A percentile compares a stretch with the other conserved stretches of the same genome.
Evolutionary conservation across 2,888 invertebrate species (phyloP).

Genomic region (Criorhina ranunculi): DNA sequence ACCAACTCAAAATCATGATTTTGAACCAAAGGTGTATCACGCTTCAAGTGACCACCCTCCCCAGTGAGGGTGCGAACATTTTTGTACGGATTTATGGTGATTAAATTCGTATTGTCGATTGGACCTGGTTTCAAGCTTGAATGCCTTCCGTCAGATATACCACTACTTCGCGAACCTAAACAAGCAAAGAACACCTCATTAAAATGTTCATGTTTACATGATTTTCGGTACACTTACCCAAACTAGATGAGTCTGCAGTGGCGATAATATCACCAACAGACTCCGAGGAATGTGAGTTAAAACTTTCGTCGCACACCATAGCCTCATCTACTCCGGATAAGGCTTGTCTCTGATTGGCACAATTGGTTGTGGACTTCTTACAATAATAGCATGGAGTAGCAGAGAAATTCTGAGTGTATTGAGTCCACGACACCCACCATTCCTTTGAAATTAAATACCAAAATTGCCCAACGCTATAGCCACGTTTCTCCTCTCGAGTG

Average conservation of each 20-base stretch:
- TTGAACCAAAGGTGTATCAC: conserved; percentile 90
- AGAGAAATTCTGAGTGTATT: conserved; percentile 86
- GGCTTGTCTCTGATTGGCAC: conserved; percentile 78
- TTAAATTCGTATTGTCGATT: conserved; percentile 90
- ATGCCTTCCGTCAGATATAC: conserved; percentile 87
- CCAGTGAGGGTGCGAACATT: conserved; percentile 92
- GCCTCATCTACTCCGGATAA: conserved; percentile 86
- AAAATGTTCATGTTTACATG: background rate
- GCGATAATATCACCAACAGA: conserved; percentile 88
- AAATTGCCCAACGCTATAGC: conserved; percentile 92
- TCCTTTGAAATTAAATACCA: conserved; percentile 94
- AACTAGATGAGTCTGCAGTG: conserved; percentile 86
- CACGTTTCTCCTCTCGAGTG: conserved; percentile 90
- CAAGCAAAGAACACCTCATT: background rate
- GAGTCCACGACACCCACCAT: conserved; percentile 94
- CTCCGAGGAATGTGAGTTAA: conserved; percentile 88
- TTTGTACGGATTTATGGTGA: conserved; percentile 88
- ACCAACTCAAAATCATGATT: conserved; percentile 94
- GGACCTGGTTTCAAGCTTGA: conserved; percentile 87
- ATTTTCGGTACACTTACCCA: conserved; percentile 78
- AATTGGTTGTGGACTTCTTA: conserved; percentile 79
- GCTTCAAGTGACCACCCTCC: conserved; percentile 93
- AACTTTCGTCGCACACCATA: conserved; percentile 89
- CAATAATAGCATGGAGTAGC: conserved; percentile 85
- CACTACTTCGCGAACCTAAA: conserved; percentile 86